Evolutionary conservation across 53 echinoderm and acorn worm species (phyloP), one percentile per base, ranked within the genome.

Genomic region (Zoroaster sp.): DNA sequence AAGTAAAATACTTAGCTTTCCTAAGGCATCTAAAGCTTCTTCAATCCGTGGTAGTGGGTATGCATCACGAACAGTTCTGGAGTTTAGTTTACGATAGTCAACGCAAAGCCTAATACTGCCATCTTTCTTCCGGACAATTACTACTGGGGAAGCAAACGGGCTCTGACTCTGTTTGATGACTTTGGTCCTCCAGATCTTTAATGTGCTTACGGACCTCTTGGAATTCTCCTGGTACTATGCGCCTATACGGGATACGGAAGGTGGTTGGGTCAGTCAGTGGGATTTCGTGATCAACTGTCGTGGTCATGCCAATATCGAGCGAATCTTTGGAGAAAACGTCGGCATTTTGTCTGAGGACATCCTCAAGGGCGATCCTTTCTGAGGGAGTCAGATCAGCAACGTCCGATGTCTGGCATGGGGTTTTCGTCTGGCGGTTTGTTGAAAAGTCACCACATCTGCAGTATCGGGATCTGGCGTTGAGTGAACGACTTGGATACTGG

Each of bases 1-100:
- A 85, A 40, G 90, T 54, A 73, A 91, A 91, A 55, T 86, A 91
- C 51, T 88, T 88, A 2, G 88, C 88, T 38, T 88, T 75, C 2
- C 75, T 28, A 88, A 74, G 12, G 88, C 54, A 55, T 88, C 88
- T 13, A 88, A 40, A 1, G 75, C 55, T 40, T 88, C 76, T 3
- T 88, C 67, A n/a, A 82, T 82, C 43, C 83, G 55, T 20, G 83
- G 83, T 66, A 82, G 25, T 0, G 83, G 85, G 23, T 85, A 85
- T n/a, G 85, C 85, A 85, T 85, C 72, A 20, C 87, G 49, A 5
- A 47, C 34, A 1, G 71, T 89, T 17, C 78, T 78, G 35, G 89
- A 66, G 30, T 89, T 89, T 10, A 89, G 77, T n/a, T 78, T 79
- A 11, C 80, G 68, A 23, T 89, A 79, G 35, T 79, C 89, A 0